These are phyloP conservation scores for Ammodytes dubius DNA, from an alignment of 2,113 vertebrate species.

Conservation along the genomic window DNA sequence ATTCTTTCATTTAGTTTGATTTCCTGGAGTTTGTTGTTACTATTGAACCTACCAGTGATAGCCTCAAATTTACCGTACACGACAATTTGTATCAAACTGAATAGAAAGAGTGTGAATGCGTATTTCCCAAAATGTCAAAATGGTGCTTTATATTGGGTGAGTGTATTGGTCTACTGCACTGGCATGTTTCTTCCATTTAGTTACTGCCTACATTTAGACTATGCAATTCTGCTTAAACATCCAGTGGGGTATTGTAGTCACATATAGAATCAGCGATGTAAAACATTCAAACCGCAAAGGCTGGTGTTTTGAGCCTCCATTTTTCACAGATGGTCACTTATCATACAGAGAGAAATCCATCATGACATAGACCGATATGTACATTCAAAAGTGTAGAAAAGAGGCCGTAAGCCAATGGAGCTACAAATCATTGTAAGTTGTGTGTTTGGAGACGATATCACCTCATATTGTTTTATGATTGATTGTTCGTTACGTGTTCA, in stretches of 20 bases:
- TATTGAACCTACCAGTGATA: too few relatives aligned
- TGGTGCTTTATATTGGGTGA: too few relatives aligned
- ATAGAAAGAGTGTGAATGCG: too few relatives aligned
- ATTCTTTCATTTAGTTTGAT: too few relatives aligned
- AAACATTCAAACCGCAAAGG: background rate
- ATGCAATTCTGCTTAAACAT: background rate
- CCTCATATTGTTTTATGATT: slow-evolving; percentile 1
- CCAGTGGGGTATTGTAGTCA: background rate
- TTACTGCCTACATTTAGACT: background rate
- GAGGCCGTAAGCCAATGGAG: background rate
- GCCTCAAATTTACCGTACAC: too few relatives aligned
- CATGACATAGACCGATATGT: background rate
- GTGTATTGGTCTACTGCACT: background rate
- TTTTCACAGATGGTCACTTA: background rate
- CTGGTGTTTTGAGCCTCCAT: background rate
- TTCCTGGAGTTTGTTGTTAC: too few relatives aligned
- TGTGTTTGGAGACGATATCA: background rate
- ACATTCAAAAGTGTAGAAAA: background rate
- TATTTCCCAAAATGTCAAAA: too few relatives aligned
- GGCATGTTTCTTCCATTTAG: background rate
- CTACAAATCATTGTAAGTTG: background rate
- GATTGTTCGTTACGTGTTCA: slow-evolving; percentile 6
- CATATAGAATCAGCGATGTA: background rate
- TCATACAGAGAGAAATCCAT: background rate
- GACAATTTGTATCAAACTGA: too few relatives aligned